Evolutionary conservation across 2,888 invertebrate genomes (phyloP).

Genomic region (Malachius bipustulatus): DNA sequence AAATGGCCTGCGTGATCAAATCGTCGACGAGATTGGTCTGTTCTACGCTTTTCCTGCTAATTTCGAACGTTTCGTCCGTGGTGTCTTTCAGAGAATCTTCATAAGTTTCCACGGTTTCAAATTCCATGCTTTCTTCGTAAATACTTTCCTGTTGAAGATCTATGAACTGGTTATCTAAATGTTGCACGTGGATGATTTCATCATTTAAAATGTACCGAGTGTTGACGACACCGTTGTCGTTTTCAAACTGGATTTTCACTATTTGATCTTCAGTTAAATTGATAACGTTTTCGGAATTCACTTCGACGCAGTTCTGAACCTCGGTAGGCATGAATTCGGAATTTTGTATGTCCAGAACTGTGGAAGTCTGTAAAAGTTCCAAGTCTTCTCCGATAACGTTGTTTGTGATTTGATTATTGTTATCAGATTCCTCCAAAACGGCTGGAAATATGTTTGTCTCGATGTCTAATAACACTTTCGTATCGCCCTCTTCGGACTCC

Average conservation of each 20-base stretch:
- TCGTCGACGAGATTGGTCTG: too few species aligned
- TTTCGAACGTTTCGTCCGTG: constrained; percentile 2
- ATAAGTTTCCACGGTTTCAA: not conserved
- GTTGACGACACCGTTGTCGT: constrained; percentile 29
- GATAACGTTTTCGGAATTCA: constrained; percentile 28
- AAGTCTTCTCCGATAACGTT: constrained; percentile 7
- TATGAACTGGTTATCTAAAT: constrained; percentile 22
- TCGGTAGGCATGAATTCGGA: constrained; percentile 23
- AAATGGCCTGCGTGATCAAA: too few species aligned
- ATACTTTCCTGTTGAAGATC: constrained; percentile 23
- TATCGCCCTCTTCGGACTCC: not conserved
- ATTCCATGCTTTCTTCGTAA: constrained; percentile 25
- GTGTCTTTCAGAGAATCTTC: not conserved
- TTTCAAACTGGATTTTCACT: constrained; percentile 33
- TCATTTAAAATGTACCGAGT: constrained; percentile 33
- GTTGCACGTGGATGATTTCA: constrained; percentile 18
- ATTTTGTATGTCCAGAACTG: constrained; percentile 17
- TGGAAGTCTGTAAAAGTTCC: constrained; percentile 14
- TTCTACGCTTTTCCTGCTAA: too few species aligned
- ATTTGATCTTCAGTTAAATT: constrained; percentile 30
- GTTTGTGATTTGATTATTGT: constrained; percentile 20
- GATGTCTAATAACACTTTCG: constrained; percentile 13
- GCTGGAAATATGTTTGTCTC: constrained; percentile 21
- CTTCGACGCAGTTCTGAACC: constrained; percentile 28
- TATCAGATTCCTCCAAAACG: constrained; percentile 20